Conservation (phyloP, 2,888 invertebrate genomes). For the Bruchidius siliquastri region DNA sequence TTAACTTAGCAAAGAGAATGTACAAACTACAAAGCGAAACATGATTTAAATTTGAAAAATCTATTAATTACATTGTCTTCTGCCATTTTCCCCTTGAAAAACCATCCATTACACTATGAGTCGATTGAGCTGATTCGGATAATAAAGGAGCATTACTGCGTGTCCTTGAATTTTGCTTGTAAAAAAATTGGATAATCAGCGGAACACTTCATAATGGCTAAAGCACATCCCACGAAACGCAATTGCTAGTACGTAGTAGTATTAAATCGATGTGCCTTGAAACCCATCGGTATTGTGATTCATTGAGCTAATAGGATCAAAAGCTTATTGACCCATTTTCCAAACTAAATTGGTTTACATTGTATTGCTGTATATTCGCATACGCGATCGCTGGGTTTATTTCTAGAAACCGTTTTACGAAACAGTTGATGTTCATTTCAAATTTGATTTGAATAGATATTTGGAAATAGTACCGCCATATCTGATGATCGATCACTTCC, state of each 20-base stretch:
- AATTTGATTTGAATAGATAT: background rate
- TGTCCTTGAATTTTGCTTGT: background rate
- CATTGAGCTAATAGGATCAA: background rate
- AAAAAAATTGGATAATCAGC: background rate
- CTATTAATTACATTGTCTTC: too few relatives aligned
- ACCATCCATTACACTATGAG: too few relatives aligned
- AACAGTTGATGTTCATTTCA: background rate
- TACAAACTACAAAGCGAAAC: too few relatives aligned
- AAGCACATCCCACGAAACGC: background rate
- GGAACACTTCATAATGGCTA: background rate
- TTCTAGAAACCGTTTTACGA: background rate
- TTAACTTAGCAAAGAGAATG: too few relatives aligned
- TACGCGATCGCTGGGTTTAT: background rate
- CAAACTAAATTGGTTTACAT: background rate
- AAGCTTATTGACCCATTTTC: background rate
- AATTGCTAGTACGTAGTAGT: background rate
- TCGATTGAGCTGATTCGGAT: background rate
- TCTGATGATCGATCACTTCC: background rate
- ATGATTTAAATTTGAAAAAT: too few relatives aligned
- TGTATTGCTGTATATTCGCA: background rate
- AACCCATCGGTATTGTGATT: background rate
- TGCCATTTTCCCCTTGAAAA: too few relatives aligned
- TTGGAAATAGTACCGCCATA: background rate
- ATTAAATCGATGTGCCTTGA: background rate
- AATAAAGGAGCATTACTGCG: background rate